These are phyloP conservation scores for Clarias pachynema DNA, from an alignment of 2,797 vertebrate genomes.

Conservation along the genomic window DNA sequence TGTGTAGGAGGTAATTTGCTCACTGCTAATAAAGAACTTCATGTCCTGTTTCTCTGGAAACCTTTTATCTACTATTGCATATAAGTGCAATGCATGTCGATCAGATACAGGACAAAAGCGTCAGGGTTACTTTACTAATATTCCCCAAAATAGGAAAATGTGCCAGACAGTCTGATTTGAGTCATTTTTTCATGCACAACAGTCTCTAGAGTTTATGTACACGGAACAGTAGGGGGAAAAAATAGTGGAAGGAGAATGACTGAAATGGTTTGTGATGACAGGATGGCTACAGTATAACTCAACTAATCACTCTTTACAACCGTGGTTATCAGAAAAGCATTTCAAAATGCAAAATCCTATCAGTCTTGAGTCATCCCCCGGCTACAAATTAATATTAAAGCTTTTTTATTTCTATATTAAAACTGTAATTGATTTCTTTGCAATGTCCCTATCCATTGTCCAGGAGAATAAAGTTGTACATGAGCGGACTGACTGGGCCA, in stretches of 20 bases:
- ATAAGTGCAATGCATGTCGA: not conserved
- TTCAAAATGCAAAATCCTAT: not conserved
- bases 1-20: not conserved
- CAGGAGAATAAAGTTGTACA: not conserved
- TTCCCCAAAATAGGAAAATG: not conserved
- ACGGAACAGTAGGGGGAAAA: not conserved
- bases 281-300: not conserved
- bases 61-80: not conserved
- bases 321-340: not conserved
- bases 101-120: not conserved
- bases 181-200: not conserved
- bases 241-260: not conserved
- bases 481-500: not conserved
- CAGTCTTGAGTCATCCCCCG: not conserved
- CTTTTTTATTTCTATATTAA: not conserved
- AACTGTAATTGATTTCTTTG: not conserved
- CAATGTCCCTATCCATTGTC: not conserved
- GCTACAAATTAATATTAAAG: not conserved
- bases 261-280: not conserved
- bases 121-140: not conserved
- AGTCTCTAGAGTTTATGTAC: not conserved
- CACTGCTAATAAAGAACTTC: no score
- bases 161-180: not conserved
- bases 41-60: slow-evolving; percentile 4
- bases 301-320: not conserved